Evolutionary conservation across 1,140 invertebrate genomes (phyloP).

Genomic region (Drosophila yakuba): DNA sequence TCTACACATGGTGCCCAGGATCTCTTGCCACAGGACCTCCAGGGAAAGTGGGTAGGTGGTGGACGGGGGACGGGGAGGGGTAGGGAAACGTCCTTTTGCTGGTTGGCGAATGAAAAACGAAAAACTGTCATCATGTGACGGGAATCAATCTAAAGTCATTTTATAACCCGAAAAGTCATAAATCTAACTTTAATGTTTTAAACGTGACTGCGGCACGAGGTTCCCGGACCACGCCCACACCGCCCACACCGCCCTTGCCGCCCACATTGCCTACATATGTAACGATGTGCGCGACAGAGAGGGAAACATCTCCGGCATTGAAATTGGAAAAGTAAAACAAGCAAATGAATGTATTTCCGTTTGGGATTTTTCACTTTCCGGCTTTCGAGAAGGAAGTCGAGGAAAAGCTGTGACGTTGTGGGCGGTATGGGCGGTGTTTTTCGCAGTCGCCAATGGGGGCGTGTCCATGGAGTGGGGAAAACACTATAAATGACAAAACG

Average conservation of each 20-base stretch:
- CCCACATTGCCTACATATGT: constrained; percentile 34
- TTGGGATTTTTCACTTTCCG: constrained; percentile 82
- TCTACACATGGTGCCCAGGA: constrained; percentile 72
- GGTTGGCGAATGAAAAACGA: constrained; percentile 73
- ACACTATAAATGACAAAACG: constrained; percentile 72
- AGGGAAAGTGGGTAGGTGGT: constrained; percentile 21
- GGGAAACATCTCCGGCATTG: constrained; percentile 58
- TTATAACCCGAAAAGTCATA: constrained; percentile 85
- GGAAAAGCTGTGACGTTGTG: background rate
- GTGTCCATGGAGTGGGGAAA: constrained; percentile 4
- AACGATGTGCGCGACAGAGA: constrained; percentile 33
- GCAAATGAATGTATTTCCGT: constrained; percentile 83
- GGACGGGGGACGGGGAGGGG: no score
- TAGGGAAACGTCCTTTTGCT: constrained; percentile 10
- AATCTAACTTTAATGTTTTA: constrained; percentile 84
- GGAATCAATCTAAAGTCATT: constrained; percentile 85
- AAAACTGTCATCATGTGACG: constrained; percentile 85
- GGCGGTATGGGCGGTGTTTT: constrained; percentile 34
- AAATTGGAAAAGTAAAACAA: constrained; percentile 83
- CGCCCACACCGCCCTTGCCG: background rate
- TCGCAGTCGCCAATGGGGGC: constrained; percentile 35
- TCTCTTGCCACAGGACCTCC: constrained; percentile 34
- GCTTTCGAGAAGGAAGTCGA: constrained; percentile 21
- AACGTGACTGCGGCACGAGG: constrained; percentile 83
- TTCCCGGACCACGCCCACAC: constrained; percentile 35